Base-by-base conservation (phyloP, 2,888 invertebrate species). In the Oeneis ivallda region DNA sequence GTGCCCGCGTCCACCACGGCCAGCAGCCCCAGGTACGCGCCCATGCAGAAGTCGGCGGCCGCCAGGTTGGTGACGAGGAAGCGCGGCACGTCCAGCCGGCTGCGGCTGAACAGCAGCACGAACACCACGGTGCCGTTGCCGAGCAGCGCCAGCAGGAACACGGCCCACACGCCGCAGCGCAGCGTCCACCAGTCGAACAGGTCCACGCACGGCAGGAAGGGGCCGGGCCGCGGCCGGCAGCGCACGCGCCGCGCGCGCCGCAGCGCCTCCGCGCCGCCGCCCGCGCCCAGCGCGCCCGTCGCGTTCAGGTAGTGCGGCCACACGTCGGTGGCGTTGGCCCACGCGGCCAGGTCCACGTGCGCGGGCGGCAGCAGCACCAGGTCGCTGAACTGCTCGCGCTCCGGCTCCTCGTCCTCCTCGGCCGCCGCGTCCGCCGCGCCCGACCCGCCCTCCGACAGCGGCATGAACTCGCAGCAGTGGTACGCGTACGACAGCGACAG, bases 111-210 rank as follows among this genome's bases (percentile, higher is more conserved):
- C 72, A 98, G 93, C 62, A 98, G 93, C 56, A 99, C 98, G 80
- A 98, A 96, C 13, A 98, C 97, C 10, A 99, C 98, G 0, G 97
- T 97, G 54, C 98, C 98, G 85, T 99, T 99, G 71, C 99, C 99
- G 60, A 99, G 93, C 92, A 99, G 95, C 49, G 99, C 98, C 76
- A 98, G 93, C 65, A 99, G 94, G 87, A 99, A 99, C 53, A 99
- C 98, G 15, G 98, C 95, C 99, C 99, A 99, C 60, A 99, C 98
- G 19, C 98, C 98, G 83, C 98, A 98, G 50, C 98, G 94, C 75
- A 98, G 90, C 5, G 98, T 98, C 98, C 98, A 98, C 98, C 98
- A 98, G 82, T 98, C 98, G 86, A 99, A 98, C 64, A 98, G 93
- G 86, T 98, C 98, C 80, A 97, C 96, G 85, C 98, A 99, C 5